Conservation (phyloP, 2,113 vertebrate genomes). For the Caranx melampygus region DNA sequence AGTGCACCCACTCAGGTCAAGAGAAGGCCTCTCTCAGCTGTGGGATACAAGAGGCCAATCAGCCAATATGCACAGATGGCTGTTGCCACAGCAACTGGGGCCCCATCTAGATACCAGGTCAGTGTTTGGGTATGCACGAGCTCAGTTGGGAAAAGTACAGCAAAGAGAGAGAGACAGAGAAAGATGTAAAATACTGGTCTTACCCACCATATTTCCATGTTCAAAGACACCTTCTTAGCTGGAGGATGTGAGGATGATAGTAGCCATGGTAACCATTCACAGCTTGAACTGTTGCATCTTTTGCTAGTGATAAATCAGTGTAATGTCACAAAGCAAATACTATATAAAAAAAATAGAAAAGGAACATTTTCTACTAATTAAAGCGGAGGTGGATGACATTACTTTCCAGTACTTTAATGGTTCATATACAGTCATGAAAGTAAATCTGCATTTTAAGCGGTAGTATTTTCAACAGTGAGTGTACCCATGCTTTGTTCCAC, state of each 20-base stretch:
- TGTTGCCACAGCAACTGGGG: slow-evolving; percentile 90
- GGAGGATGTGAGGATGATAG: slow-evolving; percentile 14
- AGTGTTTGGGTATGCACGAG: slow-evolving; percentile 48
- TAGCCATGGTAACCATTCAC: slow-evolving; percentile 49
- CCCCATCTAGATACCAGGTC: slow-evolving; percentile 92
- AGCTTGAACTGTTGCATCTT: slow-evolving; percentile 12
- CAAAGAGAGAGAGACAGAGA: neutral
- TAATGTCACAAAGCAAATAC: neutral
- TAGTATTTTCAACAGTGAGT: neutral
- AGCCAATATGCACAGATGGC: slow-evolving; percentile 91
- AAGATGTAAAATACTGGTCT: slow-evolving; percentile 1
- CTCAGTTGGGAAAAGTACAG: slow-evolving; percentile 26
- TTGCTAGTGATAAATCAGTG: neutral
- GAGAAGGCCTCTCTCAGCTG: slow-evolving; percentile 90
- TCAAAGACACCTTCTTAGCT: slow-evolving; percentile 9
- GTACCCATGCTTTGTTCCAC: neutral
- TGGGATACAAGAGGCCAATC: slow-evolving; percentile 95
- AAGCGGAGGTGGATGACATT: neutral
- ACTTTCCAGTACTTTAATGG: no score
- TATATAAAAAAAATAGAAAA: neutral
- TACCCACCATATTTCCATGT: neutral
- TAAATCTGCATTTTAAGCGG: neutral
- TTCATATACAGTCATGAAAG: neutral
- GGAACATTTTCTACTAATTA: neutral
- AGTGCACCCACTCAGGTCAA: slow-evolving; percentile 86